Evolutionary conservation across 2,113 vertebrate species (phyloP).

Genomic region (Phrynocephalus versicolor): DNA sequence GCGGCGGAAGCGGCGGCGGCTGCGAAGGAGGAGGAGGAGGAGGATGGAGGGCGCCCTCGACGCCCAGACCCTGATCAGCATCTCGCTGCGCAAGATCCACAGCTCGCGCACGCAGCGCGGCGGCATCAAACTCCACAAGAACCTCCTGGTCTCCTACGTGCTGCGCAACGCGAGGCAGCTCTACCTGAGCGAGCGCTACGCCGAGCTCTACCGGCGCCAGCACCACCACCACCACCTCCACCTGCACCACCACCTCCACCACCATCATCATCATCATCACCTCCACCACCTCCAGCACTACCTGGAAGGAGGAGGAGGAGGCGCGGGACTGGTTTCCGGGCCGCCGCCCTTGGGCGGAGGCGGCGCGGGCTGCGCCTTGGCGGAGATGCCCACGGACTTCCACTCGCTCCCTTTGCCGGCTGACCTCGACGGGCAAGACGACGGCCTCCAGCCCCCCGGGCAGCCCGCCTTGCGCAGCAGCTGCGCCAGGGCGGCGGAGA

Average conservation of each 20-base stretch:
- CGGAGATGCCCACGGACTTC: too few relatives aligned
- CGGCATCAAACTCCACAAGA: slow-evolving; percentile 95
- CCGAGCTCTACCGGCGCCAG: slow-evolving; percentile 85
- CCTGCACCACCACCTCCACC: not conserved
- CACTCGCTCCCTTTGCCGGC: too few relatives aligned
- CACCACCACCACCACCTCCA: slow-evolving; percentile 59
- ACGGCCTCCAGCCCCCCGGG: too few relatives aligned
- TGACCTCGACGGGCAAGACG: too few relatives aligned
- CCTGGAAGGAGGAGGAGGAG: too few relatives aligned
- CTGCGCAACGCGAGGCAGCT: slow-evolving; percentile 92
- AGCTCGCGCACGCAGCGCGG: slow-evolving; percentile 92
- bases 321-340: too few relatives aligned
- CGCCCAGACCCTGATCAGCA: slow-evolving; percentile 91
- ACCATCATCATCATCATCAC: too few relatives aligned
- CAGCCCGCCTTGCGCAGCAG: too few relatives aligned
- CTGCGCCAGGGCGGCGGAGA: too few relatives aligned
- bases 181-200: slow-evolving; percentile 89
- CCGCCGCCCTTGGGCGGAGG: too few relatives aligned
- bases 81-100: slow-evolving; percentile 95
- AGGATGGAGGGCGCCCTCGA: slow-evolving; percentile 91
- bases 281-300: too few relatives aligned
- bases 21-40: slow-evolving; percentile 56
- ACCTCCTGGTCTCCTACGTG: slow-evolving; percentile 93
- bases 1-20: slow-evolving; percentile 55
- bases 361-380: too few relatives aligned